A percentile compares a stretch with the other conserved stretches of the same genome.
Conservation (phyloP, 2,888 invertebrate genomes). For the Cheilosia pagana region DNA sequence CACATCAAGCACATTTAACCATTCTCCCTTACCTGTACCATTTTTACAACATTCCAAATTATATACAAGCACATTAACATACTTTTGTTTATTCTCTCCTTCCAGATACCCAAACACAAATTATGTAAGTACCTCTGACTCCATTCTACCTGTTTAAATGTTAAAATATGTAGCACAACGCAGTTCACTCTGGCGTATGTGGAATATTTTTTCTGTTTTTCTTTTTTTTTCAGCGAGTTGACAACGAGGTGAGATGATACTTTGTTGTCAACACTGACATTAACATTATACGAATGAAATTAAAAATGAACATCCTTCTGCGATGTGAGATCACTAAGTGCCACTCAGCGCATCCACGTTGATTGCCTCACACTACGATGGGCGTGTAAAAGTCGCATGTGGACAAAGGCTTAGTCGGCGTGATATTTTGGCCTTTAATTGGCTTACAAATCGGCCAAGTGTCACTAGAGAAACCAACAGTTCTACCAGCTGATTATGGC, state of each 20-base stretch:
- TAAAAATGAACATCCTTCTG: slow-evolving; percentile 32
- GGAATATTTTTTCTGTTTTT: slow-evolving; percentile 19
- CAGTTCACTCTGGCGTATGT: slow-evolving; percentile 29
- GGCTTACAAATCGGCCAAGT: slow-evolving; percentile 57
- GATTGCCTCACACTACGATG: neutral
- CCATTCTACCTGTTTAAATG: slow-evolving; percentile 12
- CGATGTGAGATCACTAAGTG: slow-evolving; percentile 36
- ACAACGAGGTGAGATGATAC: slow-evolving; percentile 4
- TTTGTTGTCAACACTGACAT: neutral
- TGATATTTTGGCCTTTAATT: slow-evolving; percentile 45
- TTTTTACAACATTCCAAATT: neutral
- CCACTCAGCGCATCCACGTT: slow-evolving; percentile 31
- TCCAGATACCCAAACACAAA: slow-evolving; percentile 37
- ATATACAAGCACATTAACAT: neutral
- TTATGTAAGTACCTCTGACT: slow-evolving; percentile 46
- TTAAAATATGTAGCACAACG: neutral
- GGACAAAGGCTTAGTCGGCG: slow-evolving; percentile 43
- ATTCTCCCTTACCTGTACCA: no score
- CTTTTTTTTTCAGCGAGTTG: neutral
- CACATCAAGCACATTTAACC: no score
- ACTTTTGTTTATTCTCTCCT: slow-evolving; percentile 28
- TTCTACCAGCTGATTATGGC: slow-evolving; percentile 39
- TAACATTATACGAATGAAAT: neutral
- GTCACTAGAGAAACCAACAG: slow-evolving; percentile 38
- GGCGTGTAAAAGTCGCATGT: neutral